Conservation (phyloP, 2,888 invertebrate genomes). For the Melanchra persicariae region DNA sequence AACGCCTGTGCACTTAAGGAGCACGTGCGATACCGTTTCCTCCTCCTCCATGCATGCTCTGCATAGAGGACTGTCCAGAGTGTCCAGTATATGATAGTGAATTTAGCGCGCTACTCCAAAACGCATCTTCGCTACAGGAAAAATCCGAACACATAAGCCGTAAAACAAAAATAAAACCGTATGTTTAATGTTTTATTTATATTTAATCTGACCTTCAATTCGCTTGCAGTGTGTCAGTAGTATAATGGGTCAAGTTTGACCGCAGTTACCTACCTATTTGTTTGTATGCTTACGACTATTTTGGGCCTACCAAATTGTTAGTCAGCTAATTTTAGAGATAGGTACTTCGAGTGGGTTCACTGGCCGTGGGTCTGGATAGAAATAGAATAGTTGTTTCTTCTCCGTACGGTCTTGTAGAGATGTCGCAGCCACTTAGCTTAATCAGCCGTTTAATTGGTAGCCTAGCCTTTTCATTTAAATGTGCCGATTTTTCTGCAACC, state of each 20-base stretch:
- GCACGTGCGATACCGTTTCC: no score
- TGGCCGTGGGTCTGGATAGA: constrained; percentile 26
- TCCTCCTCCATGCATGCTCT: no score
- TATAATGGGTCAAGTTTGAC: constrained; percentile 38
- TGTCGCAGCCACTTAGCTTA: no score
- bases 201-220: constrained; percentile 31
- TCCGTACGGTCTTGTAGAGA: no score
- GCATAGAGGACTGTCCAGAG: no score
- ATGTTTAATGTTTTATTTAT: constrained; percentile 36
- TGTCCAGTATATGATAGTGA: no score
- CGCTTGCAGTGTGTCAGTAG: constrained; percentile 27
- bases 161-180: constrained; percentile 26
- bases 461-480: no score
- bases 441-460: no score
- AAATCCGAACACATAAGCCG: neutral
- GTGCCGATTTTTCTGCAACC: no score
- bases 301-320: constrained; percentile 10
- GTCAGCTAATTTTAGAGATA: constrained; percentile 27
- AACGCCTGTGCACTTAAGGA: no score
- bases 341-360: constrained; percentile 18
- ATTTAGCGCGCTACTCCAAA: no score
- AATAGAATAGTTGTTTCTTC: constrained; percentile 17
- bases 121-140: constrained; percentile 8
- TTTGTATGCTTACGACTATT: constrained; percentile 11
- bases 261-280: neutral